These are phyloP conservation scores for Ctenodactylus gundi DNA, from an alignment of 2,113 vertebrate genomes.

Conservation along the genomic window DNA sequence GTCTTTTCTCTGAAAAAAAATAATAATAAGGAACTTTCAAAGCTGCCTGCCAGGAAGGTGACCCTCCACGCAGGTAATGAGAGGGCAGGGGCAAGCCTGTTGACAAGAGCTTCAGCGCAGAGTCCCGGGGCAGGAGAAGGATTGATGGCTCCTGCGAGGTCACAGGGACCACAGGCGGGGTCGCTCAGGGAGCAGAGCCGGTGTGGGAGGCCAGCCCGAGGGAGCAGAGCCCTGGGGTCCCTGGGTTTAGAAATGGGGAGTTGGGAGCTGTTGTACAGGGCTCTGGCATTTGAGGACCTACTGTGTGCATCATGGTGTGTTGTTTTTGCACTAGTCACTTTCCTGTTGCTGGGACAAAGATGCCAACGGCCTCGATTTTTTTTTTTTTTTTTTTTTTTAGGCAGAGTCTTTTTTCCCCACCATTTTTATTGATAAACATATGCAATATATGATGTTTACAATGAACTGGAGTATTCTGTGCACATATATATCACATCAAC, in stretches of 20 bases:
- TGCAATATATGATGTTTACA: too few species aligned
- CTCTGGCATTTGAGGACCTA: not conserved
- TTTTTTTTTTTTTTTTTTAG: too few species aligned
- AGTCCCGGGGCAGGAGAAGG: not conserved
- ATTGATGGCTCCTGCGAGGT: not conserved
- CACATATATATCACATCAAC: too few species aligned
- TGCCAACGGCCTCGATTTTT: too few species aligned
- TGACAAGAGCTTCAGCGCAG: not conserved
- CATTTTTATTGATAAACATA: too few species aligned
- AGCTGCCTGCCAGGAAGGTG: constrained; percentile 54
- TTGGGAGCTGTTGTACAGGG: not conserved
- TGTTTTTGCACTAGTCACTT: not conserved
- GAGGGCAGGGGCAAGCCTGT: not conserved
- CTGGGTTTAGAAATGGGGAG: not conserved
- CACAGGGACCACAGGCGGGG: not conserved
- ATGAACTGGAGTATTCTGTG: too few species aligned
- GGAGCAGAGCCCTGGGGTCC: not conserved
- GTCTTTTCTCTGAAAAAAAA: constrained; percentile 49
- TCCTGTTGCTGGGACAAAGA: too few species aligned
- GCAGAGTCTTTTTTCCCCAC: too few species aligned
- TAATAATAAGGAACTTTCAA: constrained; percentile 28
- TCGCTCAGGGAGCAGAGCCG: not conserved
- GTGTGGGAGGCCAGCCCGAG: rapidly evolving
- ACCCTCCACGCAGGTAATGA: constrained; percentile 27
- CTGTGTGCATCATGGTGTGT: not conserved